Evolutionary conservation across 2,888 invertebrate genomes (phyloP), one percentile per base, ranked within the genome.

Genomic region (Furcula furcula): DNA sequence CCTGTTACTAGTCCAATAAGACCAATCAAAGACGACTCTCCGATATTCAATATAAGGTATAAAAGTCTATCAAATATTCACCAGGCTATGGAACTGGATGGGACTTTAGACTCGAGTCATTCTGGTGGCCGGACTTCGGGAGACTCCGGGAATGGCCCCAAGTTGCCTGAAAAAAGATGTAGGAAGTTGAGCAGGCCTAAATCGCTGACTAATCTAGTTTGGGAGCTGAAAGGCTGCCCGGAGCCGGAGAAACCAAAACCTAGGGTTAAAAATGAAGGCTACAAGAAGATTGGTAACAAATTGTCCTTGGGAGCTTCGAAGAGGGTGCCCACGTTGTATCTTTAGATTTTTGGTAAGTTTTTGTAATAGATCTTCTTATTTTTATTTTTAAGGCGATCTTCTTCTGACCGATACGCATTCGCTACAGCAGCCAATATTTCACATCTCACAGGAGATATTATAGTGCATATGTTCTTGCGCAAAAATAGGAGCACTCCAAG

Each of bases 21-120:
- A 60, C 80, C 77, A 14, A 74, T 91, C 27, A 94, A 94, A 76
- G 92, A 92, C 21, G 93, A 93, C 40, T 94, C 94, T 5, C 94
- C 94, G 0, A 88, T 95, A 32, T 94, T 94, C 76, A 94, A 94
- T 64, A 94, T 94, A 55, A 90, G 94, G 10, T 91, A 92, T 73
- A 93, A 93, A 57, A 92, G 92, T 38, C 75, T 94, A 29, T 93
- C 92, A 32, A 94, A 93, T 76, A 91, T 94, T 23, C 93, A 93
- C 58, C 93, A 93, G 73, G 93, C 92, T 9, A 93, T 93, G 91
- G 93, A 93, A 58, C 82, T 93, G 21, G 94, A 94, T 67, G 95
- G 95, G 0, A 96, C 96, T n/a, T 87, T 97, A 48, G 95, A 96
- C 69, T 97, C 96, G 20, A 96, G 96, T 71, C 95, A 96, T 80